Percentiles rank a stretch among this genome's conserved stretches.
phyloP scores from a whole-genome alignment of 2,797 vertebrate genomes.

The Phataginus tricuspis region DNA sequence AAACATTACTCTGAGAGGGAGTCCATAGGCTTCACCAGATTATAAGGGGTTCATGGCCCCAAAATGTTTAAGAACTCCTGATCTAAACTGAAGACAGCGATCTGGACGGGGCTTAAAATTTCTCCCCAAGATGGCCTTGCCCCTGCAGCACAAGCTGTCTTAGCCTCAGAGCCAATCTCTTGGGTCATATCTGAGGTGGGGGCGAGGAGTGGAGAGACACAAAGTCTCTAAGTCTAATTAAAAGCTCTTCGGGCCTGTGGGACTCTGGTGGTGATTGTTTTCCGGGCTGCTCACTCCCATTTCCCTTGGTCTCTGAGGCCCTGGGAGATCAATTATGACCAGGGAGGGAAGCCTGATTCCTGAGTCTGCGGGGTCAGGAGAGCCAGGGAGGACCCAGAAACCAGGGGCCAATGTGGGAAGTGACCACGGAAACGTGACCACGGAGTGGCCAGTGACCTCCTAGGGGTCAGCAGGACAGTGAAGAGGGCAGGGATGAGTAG shows the following conservation, averaged over 20 bases:
- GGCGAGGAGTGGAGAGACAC: background rate
- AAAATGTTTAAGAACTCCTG: background rate
- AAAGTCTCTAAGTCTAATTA: background rate
- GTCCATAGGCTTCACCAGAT: background rate
- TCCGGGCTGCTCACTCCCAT: too few species aligned
- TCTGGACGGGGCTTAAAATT: background rate
- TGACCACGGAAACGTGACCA: background rate
- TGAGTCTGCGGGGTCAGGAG: background rate
- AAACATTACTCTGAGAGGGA: background rate
- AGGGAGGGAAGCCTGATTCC: background rate
- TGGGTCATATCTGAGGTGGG: background rate
- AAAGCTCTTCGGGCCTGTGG: background rate
- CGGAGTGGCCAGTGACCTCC: background rate
- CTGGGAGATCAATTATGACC: accelerated
- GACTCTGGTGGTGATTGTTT: background rate
- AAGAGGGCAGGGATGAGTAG: background rate
- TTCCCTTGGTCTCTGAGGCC: background rate
- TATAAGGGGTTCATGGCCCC: background rate
- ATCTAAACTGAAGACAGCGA: background rate
- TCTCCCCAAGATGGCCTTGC: background rate
- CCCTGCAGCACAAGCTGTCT: background rate
- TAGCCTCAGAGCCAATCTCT: background rate
- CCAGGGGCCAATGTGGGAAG: background rate
- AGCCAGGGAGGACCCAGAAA: background rate
- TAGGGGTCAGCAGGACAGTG: background rate